Evolutionary conservation across 2,888 invertebrate genomes (phyloP).

Genomic region (Mythimna loreyi): DNA sequence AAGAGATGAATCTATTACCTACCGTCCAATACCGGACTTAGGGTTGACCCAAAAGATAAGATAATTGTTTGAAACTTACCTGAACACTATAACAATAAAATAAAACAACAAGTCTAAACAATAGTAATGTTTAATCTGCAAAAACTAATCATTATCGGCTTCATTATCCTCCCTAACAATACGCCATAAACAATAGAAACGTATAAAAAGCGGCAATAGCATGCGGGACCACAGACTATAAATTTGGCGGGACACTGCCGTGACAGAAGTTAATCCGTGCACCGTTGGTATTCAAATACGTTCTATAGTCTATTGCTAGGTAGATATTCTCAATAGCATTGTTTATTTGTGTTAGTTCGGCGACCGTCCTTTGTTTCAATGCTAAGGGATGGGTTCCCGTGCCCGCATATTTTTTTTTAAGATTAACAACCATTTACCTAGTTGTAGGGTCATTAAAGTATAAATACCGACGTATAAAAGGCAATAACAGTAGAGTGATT

Average conservation of each 20-base stretch:
- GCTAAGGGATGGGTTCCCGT: conserved; percentile 15
- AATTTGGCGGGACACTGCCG: conserved; percentile 61
- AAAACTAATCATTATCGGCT: conserved; percentile 42
- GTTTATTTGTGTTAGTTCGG: conserved; percentile 40
- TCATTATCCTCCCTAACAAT: conserved; percentile 59
- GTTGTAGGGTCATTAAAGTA: conserved; percentile 7
- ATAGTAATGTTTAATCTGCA: conserved; percentile 20
- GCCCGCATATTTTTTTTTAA: conserved; percentile 21
- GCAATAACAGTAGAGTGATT: no score
- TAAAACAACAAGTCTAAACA: conserved; percentile 1
- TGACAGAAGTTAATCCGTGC: conserved; percentile 60
- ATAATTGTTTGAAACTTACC: no score
- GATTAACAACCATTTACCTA: background rate
- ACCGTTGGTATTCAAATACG: conserved; percentile 66
- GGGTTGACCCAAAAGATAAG: no score
- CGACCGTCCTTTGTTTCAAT: conserved; percentile 40
- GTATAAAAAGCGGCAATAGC: conserved; percentile 55
- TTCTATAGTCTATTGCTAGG: conserved; percentile 42
- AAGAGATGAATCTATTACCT: background rate
- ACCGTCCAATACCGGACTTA: no score
- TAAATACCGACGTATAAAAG: no score
- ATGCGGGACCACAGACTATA: conserved; percentile 65
- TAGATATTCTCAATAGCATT: conserved; percentile 38
- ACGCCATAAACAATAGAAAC: conserved; percentile 32
- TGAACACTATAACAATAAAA: background rate